Base-by-base conservation (phyloP, 35 echinoderm and acorn worm species). In the Ophioderma brevispina region DNA sequence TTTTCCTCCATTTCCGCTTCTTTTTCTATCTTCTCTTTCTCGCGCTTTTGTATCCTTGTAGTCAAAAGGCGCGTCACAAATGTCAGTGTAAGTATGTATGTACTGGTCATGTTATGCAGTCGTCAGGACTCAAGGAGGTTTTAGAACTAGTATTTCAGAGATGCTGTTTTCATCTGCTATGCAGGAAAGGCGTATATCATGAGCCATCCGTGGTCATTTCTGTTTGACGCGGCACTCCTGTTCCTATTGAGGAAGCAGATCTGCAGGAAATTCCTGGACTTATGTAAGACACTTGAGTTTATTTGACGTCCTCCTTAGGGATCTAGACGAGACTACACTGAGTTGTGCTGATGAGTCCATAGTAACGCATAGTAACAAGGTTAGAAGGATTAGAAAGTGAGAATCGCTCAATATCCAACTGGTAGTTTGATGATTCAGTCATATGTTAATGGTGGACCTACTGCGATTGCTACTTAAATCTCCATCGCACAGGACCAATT, bases 371-470 rank as follows among this genome's bases (percentile, higher is more conserved):
- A 6, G 23, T 15, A 2, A 18, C 10, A 70, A 25, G 28, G 10
- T 70, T 17, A 4, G n/a, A n/a, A 46, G 41, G 41, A 46, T 46
- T 17, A 46, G 17, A 46, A 17, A 8, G 17, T 8, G 5, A n/a
- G 5, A 46, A 8, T 33, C 6, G 55, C 14, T 46, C 4, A 5
- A 3, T 77, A 32, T 25, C 40, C 84, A n/a, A 38, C 85, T 21
- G 85, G 78, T 14, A 23, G 39, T 56, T 84, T 88, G n/a, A 31
- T 93, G 91, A 86, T 93, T 17, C 79, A 93, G n/a, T 42, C 88
- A 87, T 36, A 82, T 93, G 91, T 76, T 76, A 11, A 93, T 93
- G 91, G 38, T 93, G n/a, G 84, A 81, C 19, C 64, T 94, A 37
- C 34, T 89, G 14, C 79, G 40, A 11, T n/a, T 30, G 40, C 89